These are phyloP conservation scores for Aphis gossypii DNA, from an alignment of 1,140 invertebrate species.

Conservation along the genomic window DNA sequence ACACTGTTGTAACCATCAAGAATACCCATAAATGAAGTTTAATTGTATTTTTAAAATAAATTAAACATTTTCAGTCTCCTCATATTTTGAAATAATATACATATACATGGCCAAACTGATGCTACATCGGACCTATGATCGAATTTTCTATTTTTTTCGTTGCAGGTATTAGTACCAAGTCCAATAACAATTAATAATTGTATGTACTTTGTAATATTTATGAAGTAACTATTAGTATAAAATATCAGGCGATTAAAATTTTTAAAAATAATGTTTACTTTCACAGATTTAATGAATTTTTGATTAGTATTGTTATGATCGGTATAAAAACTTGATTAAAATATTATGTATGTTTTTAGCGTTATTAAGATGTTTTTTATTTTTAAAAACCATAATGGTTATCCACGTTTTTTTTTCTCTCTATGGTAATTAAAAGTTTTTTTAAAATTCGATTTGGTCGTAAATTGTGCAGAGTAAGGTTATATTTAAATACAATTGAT, in stretches of 20 bases:
- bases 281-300: neutral
- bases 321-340: neutral
- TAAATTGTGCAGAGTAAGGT: conserved; percentile 25
- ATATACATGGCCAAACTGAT: neutral
- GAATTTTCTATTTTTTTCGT: neutral
- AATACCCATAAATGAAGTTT: neutral
- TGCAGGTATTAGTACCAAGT: neutral
- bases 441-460: neutral
- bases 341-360: neutral
- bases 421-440: neutral
- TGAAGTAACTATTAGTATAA: neutral
- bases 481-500: conserved; percentile 27
- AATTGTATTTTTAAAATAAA: neutral
- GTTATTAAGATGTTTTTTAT: neutral
- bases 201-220: neutral
- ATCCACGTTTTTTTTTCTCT: neutral
- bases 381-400: neutral
- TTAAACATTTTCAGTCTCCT: neutral
- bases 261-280: neutral
- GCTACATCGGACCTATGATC: neutral
- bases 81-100: neutral
- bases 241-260: neutral
- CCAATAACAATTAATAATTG: neutral
- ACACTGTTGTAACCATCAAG: neutral
- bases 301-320: neutral